Conservation (phyloP, 2,797 vertebrate species). For the Pelochelys cantorii region DNA sequence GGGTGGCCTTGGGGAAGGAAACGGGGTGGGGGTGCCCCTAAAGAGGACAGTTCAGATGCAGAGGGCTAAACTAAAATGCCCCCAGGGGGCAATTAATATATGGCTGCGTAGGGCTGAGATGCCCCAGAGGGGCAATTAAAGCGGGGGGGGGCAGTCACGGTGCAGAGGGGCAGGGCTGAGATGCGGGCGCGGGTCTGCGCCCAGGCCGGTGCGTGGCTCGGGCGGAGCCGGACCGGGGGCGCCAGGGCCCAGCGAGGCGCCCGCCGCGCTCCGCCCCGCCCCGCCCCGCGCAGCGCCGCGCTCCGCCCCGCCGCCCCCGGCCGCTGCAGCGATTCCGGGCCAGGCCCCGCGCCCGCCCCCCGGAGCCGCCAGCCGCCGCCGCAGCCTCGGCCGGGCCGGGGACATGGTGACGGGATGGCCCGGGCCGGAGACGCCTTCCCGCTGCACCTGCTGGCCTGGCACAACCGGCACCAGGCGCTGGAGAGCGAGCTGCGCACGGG, state of each 20-base stretch:
- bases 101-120: neutral
- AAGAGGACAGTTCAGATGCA: too few species aligned
- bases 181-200: neutral
- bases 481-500: slow-evolving; percentile 90
- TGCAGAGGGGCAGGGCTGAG: neutral
- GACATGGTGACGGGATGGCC: slow-evolving; percentile 70
- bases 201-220: too few species aligned
- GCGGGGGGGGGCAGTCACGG: slow-evolving; percentile 3
- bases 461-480: slow-evolving; percentile 92
- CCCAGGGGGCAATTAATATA: neutral
- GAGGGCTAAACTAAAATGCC: too few species aligned
- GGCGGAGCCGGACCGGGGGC: neutral
- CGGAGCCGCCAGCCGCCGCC: neutral
- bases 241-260: neutral
- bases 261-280: slow-evolving; percentile 19
- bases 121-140: neutral
- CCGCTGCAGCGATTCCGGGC: slow-evolving; percentile 51
- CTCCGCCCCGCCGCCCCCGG: neutral
- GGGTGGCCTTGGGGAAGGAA: too few species aligned
- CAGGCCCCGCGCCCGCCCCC: slow-evolving; percentile 36
- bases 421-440: slow-evolving; percentile 85
- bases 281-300: slow-evolving; percentile 34
- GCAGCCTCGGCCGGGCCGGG: slow-evolving; percentile 35
- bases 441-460: slow-evolving; percentile 92
- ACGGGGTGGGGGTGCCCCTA: too few species aligned